A percentile compares a stretch with the other conserved stretches of the same genome.
phyloP scores from a whole-genome alignment of 35 echinoderm and acorn worm species.

The Apostichopus californicus region DNA sequence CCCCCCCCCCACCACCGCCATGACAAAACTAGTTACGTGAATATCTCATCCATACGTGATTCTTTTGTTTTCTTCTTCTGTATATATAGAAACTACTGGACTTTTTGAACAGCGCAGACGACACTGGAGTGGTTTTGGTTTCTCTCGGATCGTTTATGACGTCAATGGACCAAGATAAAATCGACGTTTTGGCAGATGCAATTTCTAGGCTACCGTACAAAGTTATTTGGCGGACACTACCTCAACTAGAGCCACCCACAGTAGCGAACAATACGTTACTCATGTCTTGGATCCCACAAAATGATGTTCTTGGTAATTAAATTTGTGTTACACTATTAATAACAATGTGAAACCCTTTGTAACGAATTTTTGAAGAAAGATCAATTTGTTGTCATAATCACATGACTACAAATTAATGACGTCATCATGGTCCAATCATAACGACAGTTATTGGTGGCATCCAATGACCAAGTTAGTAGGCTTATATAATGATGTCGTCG shows the following conservation, averaged over 20 bases:
- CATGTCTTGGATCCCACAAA: constrained; percentile 55
- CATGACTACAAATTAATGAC: no score
- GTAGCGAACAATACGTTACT: constrained; percentile 47
- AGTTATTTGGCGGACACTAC: constrained; percentile 29
- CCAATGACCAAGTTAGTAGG: no score
- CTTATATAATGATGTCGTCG: no score
- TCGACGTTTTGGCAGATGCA: constrained; percentile 15
- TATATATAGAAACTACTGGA: constrained; percentile 27
- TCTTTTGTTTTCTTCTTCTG: background rate
- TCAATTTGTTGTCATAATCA: no score
- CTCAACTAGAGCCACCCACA: background rate
- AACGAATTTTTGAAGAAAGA: no score
- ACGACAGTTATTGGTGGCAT: no score
- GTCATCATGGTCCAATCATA: no score
- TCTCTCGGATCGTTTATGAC: constrained; percentile 56
- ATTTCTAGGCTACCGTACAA: constrained; percentile 29
- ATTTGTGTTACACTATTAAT: no score
- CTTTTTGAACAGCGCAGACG: constrained; percentile 30
- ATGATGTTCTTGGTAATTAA: constrained; percentile 51
- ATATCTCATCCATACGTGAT: background rate
- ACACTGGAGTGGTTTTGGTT: constrained; percentile 52
- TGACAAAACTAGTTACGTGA: background rate
- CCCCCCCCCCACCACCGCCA: no score
- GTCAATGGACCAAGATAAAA: constrained; percentile 19
- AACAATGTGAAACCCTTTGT: no score